Conservation (phyloP, 1,140 invertebrate genomes). For the Triops longicaudatus region DNA sequence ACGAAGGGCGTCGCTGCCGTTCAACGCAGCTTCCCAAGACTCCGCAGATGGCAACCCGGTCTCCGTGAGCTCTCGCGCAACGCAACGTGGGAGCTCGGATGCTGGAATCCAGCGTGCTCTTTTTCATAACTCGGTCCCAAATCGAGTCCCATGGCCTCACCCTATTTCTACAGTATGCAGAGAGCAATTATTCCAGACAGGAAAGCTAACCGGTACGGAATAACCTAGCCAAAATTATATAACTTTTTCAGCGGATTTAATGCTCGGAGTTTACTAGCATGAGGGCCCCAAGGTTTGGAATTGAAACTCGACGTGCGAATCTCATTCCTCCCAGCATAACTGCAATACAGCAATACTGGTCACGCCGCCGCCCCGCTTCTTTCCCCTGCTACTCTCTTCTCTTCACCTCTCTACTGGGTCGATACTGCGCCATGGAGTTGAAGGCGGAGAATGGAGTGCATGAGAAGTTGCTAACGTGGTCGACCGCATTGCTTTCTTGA, state of each 20-base stretch:
- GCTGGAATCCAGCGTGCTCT: neutral
- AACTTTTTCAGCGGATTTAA: neutral
- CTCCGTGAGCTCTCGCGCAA: neutral
- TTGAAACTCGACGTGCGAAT: neutral
- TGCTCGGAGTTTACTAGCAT: neutral
- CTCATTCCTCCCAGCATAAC: neutral
- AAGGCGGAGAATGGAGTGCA: neutral
- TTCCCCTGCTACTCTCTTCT: neutral
- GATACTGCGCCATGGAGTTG: conserved; percentile 1
- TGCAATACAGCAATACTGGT: conserved; percentile 12
- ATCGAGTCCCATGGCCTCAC: neutral
- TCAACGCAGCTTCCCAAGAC: neutral
- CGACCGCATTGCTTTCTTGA: neutral
- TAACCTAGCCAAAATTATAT: neutral
- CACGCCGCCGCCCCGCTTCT: neutral
- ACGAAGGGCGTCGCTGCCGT: neutral
- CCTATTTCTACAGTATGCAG: neutral
- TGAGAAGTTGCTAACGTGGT: neutral
- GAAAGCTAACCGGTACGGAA: neutral
- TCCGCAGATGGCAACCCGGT: conserved; percentile 10
- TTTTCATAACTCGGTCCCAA: neutral
- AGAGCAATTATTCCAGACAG: neutral
- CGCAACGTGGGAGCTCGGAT: neutral
- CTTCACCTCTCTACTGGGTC: neutral
- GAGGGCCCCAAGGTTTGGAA: neutral